Conservation (phyloP, 2,113 vertebrate genomes). For the Bufo bufo region DNA sequence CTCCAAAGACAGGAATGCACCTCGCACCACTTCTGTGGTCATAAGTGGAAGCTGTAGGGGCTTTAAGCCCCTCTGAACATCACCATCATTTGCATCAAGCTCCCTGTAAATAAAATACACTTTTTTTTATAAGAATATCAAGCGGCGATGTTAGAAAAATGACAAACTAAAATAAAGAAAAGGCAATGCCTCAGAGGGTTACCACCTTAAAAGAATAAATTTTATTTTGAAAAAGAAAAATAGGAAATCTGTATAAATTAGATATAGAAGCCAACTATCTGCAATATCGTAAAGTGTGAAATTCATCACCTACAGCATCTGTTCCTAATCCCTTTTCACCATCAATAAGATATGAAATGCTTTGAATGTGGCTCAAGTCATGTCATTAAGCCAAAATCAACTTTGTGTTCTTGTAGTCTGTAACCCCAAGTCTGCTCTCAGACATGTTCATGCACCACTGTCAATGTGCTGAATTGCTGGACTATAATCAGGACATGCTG, state of each 20-base stretch:
- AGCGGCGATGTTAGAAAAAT: not conserved
- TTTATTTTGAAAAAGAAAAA: constrained; percentile 5
- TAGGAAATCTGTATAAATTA: constrained; percentile 34
- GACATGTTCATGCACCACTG: not conserved
- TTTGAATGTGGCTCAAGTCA: constrained; percentile 6
- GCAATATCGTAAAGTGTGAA: constrained; percentile 51
- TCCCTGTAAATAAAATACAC: constrained; percentile 16
- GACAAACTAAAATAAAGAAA: not conserved
- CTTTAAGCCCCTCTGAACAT: not conserved
- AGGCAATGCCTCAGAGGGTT: not conserved
- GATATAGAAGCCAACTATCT: constrained; percentile 43
- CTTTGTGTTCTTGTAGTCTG: not conserved
- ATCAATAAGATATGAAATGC: constrained; percentile 42
- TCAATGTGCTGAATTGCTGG: not conserved
- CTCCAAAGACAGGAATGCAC: not conserved
- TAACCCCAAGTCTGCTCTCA: not conserved
- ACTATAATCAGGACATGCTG: not conserved
- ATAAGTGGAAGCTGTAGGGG: too few relatives aligned
- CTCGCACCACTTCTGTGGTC: not conserved
- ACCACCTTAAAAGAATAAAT: constrained; percentile 11
- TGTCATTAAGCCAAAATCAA: constrained; percentile 16
- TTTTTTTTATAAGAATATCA: not conserved
- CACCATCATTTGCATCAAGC: not conserved
- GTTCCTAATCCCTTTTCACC: constrained; percentile 34
- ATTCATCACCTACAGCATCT: constrained; percentile 54